Evolutionary conservation across 2,797 vertebrate genomes (phyloP).

Genomic region (Micropoecilia bifurca): DNA sequence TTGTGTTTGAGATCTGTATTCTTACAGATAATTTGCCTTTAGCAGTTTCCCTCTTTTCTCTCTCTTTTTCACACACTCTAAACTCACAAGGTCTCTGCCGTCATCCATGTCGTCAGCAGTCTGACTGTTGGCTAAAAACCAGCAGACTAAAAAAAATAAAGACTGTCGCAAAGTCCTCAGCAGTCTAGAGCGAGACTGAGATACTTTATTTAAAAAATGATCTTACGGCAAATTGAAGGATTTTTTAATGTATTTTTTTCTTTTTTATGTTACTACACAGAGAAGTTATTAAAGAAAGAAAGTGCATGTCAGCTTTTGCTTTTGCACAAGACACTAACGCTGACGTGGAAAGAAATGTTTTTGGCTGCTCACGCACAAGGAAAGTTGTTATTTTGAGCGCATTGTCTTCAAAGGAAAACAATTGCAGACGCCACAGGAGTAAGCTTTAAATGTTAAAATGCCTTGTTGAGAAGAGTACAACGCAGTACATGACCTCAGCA

Average conservation of each 20-base stretch:
- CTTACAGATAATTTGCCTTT: slow-evolving; percentile 18
- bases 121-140: slow-evolving; percentile 63
- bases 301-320: slow-evolving; percentile 16
- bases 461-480: background rate
- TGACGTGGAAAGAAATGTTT: background rate
- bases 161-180: slow-evolving; percentile 64
- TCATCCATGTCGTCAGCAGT: slow-evolving; percentile 60
- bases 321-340: slow-evolving; percentile 18
- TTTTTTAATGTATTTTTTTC: slow-evolving; percentile 32
- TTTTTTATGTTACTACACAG: slow-evolving; percentile 23
- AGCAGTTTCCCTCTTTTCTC: slow-evolving; percentile 16
- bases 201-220: slow-evolving; percentile 43
- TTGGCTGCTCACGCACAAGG: background rate
- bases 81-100: slow-evolving; percentile 37
- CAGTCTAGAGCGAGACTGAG: slow-evolving; percentile 54
- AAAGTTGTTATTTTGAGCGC: background rate
- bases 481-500: slow-evolving; percentile 46
- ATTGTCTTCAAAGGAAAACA: background rate
- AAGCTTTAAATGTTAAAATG: background rate
- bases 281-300: slow-evolving; percentile 20
- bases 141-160: slow-evolving; percentile 77
- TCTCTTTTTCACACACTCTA: slow-evolving; percentile 9
- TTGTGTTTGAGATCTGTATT: background rate
- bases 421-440: background rate
- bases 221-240: slow-evolving; percentile 41